Evolutionary conservation across 1,140 invertebrate species (phyloP), one percentile per base, ranked within the genome.

Genomic region (Laodelphax striatellus): DNA sequence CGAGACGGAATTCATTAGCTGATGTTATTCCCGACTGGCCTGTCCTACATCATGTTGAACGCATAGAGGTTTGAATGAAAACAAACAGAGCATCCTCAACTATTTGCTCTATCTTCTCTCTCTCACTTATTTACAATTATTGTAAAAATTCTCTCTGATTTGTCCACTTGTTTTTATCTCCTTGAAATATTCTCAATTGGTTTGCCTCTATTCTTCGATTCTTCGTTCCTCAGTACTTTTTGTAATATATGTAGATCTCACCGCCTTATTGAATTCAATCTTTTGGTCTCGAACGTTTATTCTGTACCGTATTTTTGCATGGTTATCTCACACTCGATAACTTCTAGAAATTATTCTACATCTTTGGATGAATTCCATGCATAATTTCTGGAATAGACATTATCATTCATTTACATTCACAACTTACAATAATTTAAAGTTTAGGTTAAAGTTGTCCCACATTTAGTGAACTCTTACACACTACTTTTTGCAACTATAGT

Each of bases 21-120:
- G 92, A 96, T 78, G 78, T 94, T 79, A 96, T 97, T 75, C 92
- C 92, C 69, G 93, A 95, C 79, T 97, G 93, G 93, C 93, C 93
- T 69, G 85, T 84, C 69, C 84, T 96, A 69, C 89, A 94, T 79
- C 87, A 85, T 77, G 88, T 90, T 82, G 81, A 79, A 77, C 82
- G 77, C 77, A 79, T 79, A 77, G 82, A 86, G 84, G 84, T 86
- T 85, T 80, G 82, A 80, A 72, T 75, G 69, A 3, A 59, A 59
- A 67, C 66, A 60, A 50, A 53, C 34, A 53, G 16, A 58, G 52
- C 43, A 58, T 64, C 19, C 34, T 55, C n/a, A 60, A 63, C 31
- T 66, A 43, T 64, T 59, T 64, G 53, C 22, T 63, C 28, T 52
- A 55, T 55, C 10, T 31, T 60, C 10, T 54, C 24, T 57, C 5